Base-by-base conservation (phyloP, 2,113 vertebrate genomes). In the Noturus placidus region DNA sequence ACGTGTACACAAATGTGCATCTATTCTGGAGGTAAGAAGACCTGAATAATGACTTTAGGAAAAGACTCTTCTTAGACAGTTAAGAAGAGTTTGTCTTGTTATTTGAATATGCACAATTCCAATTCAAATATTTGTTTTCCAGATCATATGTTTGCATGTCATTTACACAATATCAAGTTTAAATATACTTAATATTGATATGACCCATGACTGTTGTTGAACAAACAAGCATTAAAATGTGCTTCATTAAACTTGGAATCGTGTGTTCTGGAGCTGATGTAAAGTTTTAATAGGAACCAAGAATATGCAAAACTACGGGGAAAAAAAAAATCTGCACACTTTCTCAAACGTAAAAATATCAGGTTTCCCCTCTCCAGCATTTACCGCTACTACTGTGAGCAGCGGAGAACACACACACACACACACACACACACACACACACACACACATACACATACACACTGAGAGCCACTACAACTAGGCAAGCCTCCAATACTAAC, bases 401-500 rank as follows among this genome's bases (percentile, higher is more conserved):
- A 56, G 82, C 33, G 5, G 56, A 59, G 79, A 88, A 70, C 84
- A 86, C 87, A 84, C 25, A 69, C 74, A 88, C 69, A 50, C 46
- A 46, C 42, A 42, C 42, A 42, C 42, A 42, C 42, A 42, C 42
- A 69, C 82, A 70, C 79, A 82, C 87, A 88, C 50, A 65, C 65
- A 61, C 77, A 54, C 69, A 46, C 38, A 15, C 88, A 78, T 69
- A 27, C 76, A 35, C 17, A 86, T 85, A 87, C 88, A 91, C 78
- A 78, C 79, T 56, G 33, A 83, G 56, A 89, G 67, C 82, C 77
- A 79, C 82, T 87, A 89, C 88, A 89, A 84, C 87, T 90, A 87
- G 87, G 89, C 90, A 91, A 76, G 78, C 80, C 72, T 87, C 89
- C 88, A 89, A 90, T 74, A 86, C 89, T 83, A 84, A 88, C 89